A percentile compares a stretch with the other conserved stretches of the same genome.
These are phyloP conservation scores for Murina feae DNA, from an alignment of 2,113 vertebrate genomes.

Conservation along the genomic window DNA sequence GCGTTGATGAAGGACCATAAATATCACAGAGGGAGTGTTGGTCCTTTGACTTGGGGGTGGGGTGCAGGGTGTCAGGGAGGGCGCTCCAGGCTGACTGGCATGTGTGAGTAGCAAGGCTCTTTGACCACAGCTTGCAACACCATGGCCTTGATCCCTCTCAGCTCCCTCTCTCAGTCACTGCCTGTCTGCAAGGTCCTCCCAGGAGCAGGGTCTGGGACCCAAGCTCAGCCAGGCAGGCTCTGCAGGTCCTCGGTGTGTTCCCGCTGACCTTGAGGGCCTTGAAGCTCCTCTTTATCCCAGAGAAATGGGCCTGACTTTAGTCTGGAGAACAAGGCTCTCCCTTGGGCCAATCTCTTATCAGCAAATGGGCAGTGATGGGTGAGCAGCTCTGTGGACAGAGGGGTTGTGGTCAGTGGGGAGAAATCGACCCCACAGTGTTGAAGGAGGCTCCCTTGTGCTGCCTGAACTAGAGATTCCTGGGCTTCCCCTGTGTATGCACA, in stretches of 20 bases:
- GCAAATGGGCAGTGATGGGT: not conserved
- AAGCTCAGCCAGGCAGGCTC: not conserved
- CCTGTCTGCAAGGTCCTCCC: not conserved
- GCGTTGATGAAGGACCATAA: not conserved
- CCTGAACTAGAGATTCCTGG: not conserved
- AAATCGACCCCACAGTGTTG: not conserved
- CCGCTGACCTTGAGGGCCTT: not conserved
- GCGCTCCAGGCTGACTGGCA: not conserved
- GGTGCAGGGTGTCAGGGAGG: not conserved
- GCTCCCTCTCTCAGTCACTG: not conserved
- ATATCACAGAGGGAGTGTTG: not conserved
- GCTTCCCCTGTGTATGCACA: not conserved
- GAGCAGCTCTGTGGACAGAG: not conserved
- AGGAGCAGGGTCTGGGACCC: not conserved
- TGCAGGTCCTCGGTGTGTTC: not conserved
- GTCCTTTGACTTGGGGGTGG: not conserved
- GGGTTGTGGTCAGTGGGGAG: not conserved
- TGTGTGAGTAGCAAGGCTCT: not conserved
- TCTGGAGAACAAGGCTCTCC: not conserved
- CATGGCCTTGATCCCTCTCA: not conserved
- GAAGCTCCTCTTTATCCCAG: not conserved
- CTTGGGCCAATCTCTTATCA: not conserved
- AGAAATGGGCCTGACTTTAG: not conserved
- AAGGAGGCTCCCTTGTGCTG: not conserved
- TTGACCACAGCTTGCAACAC: not conserved